phyloP scores from a whole-genome alignment of 92 coral and sea anemone genomes.

The Parazoanthus darwini region DNA sequence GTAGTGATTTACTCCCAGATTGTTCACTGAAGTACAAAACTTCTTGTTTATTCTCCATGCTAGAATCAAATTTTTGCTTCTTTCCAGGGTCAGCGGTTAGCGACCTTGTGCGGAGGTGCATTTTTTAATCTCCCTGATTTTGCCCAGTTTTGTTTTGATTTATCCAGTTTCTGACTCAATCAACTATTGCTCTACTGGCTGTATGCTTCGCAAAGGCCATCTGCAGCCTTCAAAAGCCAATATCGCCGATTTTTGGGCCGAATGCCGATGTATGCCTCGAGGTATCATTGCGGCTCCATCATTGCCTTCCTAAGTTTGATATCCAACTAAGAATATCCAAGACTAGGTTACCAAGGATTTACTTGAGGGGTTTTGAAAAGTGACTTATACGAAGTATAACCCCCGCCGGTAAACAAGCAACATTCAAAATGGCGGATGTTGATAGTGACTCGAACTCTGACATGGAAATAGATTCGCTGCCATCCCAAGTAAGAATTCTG shows the following conservation, averaged over 20 bases:
- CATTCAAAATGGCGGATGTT: too few species aligned
- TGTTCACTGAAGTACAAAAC: not conserved
- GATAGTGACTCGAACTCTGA: too few species aligned
- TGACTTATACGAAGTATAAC: slow-evolving; percentile 4
- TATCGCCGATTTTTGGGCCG: too few species aligned
- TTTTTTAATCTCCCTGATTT: too few species aligned
- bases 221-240: too few species aligned
- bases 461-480: too few species aligned
- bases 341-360: not conserved
- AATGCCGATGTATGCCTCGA: not conserved
- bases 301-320: slow-evolving; percentile 4
- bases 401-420: too few species aligned
- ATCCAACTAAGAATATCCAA: slow-evolving; percentile 15
- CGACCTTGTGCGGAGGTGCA: too few species aligned
- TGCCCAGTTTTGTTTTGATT: not conserved
- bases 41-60: too few species aligned
- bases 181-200: not conserved
- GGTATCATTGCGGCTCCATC: slow-evolving; percentile 7
- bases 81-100: not conserved
- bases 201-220: not conserved
- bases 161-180: not conserved
- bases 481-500: too few species aligned
- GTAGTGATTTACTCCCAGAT: not conserved
- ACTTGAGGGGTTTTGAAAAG: not conserved
- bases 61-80: too few species aligned